Evolutionary conservation across 2,113 vertebrate species (phyloP).

Genomic region (Mus pahari): DNA sequence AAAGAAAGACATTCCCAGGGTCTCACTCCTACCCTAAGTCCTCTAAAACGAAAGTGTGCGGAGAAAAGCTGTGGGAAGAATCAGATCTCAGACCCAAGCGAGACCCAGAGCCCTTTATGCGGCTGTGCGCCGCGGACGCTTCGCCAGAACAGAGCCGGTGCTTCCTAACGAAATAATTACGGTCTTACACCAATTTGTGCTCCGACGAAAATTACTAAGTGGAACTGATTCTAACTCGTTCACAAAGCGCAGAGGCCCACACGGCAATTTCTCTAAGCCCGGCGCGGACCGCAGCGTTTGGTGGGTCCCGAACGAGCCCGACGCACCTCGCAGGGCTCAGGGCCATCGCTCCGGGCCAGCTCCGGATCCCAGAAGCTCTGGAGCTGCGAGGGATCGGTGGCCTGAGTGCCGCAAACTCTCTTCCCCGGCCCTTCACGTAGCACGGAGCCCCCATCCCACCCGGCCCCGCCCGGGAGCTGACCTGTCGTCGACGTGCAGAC

Average conservation of each 20-base stretch:
- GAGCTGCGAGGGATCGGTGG: neutral
- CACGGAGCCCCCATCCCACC: neutral
- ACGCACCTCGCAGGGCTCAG: no score
- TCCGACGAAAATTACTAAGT: conserved; percentile 67
- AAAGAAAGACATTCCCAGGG: neutral
- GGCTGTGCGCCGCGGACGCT: neutral
- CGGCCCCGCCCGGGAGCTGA: conserved; percentile 86
- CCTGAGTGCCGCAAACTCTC: neutral
- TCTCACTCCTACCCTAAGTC: neutral
- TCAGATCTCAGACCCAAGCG: neutral
- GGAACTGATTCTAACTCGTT: neutral
- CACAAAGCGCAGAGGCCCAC: conserved; percentile 61
- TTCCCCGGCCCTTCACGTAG: neutral
- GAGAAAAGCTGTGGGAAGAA: neutral
- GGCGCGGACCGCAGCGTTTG: conserved; percentile 61
- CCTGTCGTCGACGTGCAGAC: conserved; percentile 97
- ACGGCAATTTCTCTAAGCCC: conserved; percentile 66
- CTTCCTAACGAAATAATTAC: conserved; percentile 76
- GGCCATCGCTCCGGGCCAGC: neutral
- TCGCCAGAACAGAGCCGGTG: neutral
- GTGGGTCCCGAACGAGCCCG: neutral
- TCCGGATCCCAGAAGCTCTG: neutral
- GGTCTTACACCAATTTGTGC: conserved; percentile 76
- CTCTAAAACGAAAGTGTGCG: neutral
- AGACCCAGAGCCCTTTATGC: rapidly evolving